Evolutionary conservation across 1,140 invertebrate species (phyloP), one percentile per base, ranked within the genome.

Genomic region (Pygmarrhopalites habei): DNA sequence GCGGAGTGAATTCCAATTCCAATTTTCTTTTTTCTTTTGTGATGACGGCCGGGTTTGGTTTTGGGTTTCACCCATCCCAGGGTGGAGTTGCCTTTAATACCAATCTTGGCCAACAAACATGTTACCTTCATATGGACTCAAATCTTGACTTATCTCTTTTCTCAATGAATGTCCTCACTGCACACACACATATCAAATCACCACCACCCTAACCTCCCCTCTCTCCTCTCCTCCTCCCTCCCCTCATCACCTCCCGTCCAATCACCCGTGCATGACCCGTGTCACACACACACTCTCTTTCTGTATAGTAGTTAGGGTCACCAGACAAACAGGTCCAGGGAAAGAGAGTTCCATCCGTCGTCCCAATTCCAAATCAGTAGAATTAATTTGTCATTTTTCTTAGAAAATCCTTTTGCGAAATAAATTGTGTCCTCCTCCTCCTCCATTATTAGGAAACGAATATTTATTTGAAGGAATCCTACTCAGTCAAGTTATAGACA

Each of bases 1-100:
- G 66, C 64, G 66, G 61, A 67, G 62, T 61, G 61, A 67, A 58
- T 61, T 67, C 47, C 64, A 63, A 64, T 67, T 64, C 66, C 66
- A 67, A 67, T 60, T 64, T 67, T 64, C 32, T 35, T 35, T 35
- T 35, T 35, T 35, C 66, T 64, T 66, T 67, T 64, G 61, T 64
- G 64, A 32, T 58, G 65, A 67, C 56, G 65, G 60, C 65, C 56
- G 56, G 15, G 65, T 67, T 67, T 62, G 53, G 64, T 61, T 64
- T 64, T 67, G 61, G 5, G 15, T 15, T 15, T 35, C 32, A 35
- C 15, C 5, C 15, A 15, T 35, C 61, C 62, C 61, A 62, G 65
- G 65, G 65, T 67, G 65, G 65, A 67, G 65, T 63, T 51, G 35
- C 29, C 63, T 62, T 59, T 64, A 35, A 15, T 59, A 52, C 62